Conservation (phyloP, 2,888 invertebrate species). For the Resseliella maxima region DNA sequence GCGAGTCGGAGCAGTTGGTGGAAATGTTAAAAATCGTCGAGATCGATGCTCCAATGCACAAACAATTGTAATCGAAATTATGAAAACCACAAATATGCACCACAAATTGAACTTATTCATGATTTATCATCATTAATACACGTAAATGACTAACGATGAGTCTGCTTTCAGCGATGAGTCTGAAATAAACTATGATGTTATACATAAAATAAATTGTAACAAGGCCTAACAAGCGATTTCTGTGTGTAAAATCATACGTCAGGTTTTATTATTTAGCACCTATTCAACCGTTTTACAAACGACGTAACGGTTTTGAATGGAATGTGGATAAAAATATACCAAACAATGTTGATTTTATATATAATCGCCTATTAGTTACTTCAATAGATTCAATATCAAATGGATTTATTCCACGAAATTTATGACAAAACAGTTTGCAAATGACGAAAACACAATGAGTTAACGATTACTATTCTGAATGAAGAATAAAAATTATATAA, state of each 20-base stretch:
- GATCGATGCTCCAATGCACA: slow-evolving; percentile 59
- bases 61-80: neutral
- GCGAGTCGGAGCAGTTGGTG: slow-evolving; percentile 65
- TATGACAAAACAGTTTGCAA: neutral
- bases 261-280: slow-evolving; percentile 27
- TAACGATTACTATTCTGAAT: too few relatives aligned
- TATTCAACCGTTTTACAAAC: neutral
- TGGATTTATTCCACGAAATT: neutral
- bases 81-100: slow-evolving; percentile 31
- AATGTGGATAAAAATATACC: neutral
- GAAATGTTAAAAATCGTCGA: slow-evolving; percentile 63
- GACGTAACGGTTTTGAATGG: neutral
- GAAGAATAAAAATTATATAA: too few relatives aligned
- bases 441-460: too few relatives aligned
- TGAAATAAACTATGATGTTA: neutral
- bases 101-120: neutral
- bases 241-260: neutral
- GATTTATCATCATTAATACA: neutral
- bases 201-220: neutral
- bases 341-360: neutral
- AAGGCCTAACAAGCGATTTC: neutral
- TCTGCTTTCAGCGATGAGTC: neutral
- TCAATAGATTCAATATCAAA: too few relatives aligned
- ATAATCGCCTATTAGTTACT: neutral
- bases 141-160: neutral